Base-by-base conservation (phyloP, 2,797 vertebrate genomes). In the Betta splendens region DNA sequence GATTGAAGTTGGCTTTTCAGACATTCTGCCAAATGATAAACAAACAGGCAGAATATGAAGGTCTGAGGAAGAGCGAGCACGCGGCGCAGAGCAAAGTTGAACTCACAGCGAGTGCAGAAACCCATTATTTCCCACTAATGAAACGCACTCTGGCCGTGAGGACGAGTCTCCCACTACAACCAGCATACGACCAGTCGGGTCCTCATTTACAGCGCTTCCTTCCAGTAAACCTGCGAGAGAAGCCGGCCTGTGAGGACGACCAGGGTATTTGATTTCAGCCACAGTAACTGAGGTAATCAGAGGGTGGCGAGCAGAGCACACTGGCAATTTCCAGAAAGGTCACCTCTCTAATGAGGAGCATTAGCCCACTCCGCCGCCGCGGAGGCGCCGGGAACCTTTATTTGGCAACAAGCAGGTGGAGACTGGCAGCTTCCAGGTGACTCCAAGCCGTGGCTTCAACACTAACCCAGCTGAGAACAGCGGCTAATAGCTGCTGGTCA, bases 281-380 rank as follows among this genome's bases (percentile, higher is more conserved):
- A 64, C 75, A 73, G 75, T 76, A 72, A 79, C 77, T 54, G 72
- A 61, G 69, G 66, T 82, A 82, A 89, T 90, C 81, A 79, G 81
- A 51, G 23, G 72, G 72, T 52, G 72, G 76, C 45, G 70, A 66
- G 75, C 47, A 79, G 75, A 59, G 79, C 69, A 63, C 58, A 42
- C 37, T 12, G 20, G 69, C 82, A 81, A 85, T 88, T 86, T 91
- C 81, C 68, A 31, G 74, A 90, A 88, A 89, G 86, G 86, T 90
- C 77, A 86, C 79, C 67, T 66, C 70, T 68, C 80, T 89, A 88
- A 89, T 88, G 87, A 86, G 73, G 72, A 81, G 77, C 70, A 85
- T 86, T 77, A 82, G 70, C 83, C 72, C 71, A 60, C 77, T 84
- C 67, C 68, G 63, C 61, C 53, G 75, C 80, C 81, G 54, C 79